Base-by-base conservation (phyloP, 2,888 invertebrate genomes). In the Iselma pallidipennis region DNA sequence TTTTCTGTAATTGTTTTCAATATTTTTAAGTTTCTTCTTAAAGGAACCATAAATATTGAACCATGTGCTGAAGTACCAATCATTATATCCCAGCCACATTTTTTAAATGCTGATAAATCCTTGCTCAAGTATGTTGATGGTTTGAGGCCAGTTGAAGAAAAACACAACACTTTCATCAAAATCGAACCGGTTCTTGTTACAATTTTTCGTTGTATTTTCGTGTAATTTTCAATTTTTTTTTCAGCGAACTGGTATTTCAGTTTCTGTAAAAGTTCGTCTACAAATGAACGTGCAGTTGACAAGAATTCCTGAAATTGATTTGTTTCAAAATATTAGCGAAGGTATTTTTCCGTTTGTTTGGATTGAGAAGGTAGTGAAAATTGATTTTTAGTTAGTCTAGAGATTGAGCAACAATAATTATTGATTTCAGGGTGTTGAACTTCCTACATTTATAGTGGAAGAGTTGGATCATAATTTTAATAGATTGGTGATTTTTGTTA, bases 271-370 rank as follows among this genome's bases (percentile, higher is more conserved):
- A 0, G 85, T 85, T 62, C 79, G 85, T 6, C 67, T 85, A 1
- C 88, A 88, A 72, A 82, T 88, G 71, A 88, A 86, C 73, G 82
- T 87, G 52, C 83, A 85, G 62, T 69, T 88, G 3, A 79, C 83
- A 5, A 76, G 75, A 50, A 78, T 84, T 0, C 77, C 81, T 0
- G 75, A 69, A 0, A 77, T 87, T 0, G 80, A 83, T 0, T 80
- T 86, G 48, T 75, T 88, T 45, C 76, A 76, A 12, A 83, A 82
- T 4, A 85, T 88, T 1, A 82, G 79, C 28, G 84, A 85, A 0
- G 87, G 87, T 1, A 72, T 85, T 19, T 86, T 88, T 73, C 88
- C 88, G 0, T 66, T 88, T 49, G 59, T 87, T 2, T 88, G 88
- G 88, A 71, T 85, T 12, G 86, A 86, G 70, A 86, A 87, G 83